Base-by-base conservation (phyloP, 2,888 invertebrate genomes). In the Eulithis testata region DNA sequence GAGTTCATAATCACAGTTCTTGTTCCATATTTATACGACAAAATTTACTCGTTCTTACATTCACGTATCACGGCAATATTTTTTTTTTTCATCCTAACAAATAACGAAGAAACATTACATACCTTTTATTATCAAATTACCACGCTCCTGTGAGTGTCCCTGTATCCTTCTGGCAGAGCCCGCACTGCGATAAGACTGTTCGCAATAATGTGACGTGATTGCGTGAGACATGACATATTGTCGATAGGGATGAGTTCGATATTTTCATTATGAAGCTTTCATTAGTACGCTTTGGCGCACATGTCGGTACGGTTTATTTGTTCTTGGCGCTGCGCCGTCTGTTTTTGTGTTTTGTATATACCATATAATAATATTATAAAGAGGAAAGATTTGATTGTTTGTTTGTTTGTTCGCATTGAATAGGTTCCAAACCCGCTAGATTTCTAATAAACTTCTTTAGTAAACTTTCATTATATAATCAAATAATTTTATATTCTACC, bases 41-140 rank as follows among this genome's bases (percentile, higher is more conserved):
- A 40, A 14, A 59, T 53, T 44, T 59, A 64, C 9, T 59, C 45
- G 37, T 55, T 21, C 44, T 37, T 56, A 49, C 63, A 69, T 69
- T 68, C 67, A 65, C 68, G 68, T 73, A 68, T 72, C 68, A 62
- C 53, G 51, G 67, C 65, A 73, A 74, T 75, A 69, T 70, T 21
- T 71, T 74, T 74, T 76, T 79, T 78, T 80, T 77, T 76, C 77
- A 79, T 76, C 75, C 69, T 70, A 72, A 73, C 72, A 73, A 73
- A 78, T 78, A 78, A 80, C 78, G 78, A 78, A 72, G 76, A 81
- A 81, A 80, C 80, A 85, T 81, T 81, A 81, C 73, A 68, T 75
- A 80, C 82, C 85, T 79, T 83, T 84, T 85, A 84, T 85, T 86
- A 87, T 85, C 81, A 72, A 85, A 81, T 87, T 87, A 87, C 82